A percentile compares a stretch with the other conserved stretches of the same genome.
phyloP scores from a whole-genome alignment of 2,888 invertebrate genomes.

The Bugulina stolonifera region DNA sequence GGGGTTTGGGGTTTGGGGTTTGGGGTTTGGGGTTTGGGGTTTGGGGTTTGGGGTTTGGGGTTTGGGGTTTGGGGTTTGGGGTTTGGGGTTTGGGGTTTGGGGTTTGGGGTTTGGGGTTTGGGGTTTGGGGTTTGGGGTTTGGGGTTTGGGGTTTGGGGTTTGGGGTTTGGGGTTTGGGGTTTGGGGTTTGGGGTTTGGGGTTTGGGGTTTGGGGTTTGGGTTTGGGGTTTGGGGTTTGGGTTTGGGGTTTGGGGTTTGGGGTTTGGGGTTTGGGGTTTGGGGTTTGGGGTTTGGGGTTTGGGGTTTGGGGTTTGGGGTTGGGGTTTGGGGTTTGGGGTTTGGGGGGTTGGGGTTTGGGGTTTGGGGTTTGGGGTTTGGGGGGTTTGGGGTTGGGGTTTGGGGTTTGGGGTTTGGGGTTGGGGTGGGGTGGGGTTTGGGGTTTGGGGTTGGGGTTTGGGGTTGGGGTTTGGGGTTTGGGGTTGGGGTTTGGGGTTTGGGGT shows the following conservation, averaged over 20 bases:
- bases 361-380: not conserved
- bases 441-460: not conserved
- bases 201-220: not conserved
- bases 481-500: not conserved
- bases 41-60: not conserved
- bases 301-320: not conserved
- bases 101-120: not conserved
- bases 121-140: not conserved
- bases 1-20: not conserved
- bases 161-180: not conserved
- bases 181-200: not conserved
- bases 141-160: not conserved
- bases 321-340: not conserved
- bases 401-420: not conserved
- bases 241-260: not conserved
- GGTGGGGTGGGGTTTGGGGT: not conserved
- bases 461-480: not conserved
- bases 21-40: not conserved
- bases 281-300: not conserved
- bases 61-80: not conserved
- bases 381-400: not conserved
- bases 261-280: not conserved
- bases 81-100: not conserved
- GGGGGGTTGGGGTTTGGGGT: not conserved
- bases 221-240: not conserved